Base-by-base conservation (phyloP, 2,888 invertebrate genomes). In the Ennomos erosarius region DNA sequence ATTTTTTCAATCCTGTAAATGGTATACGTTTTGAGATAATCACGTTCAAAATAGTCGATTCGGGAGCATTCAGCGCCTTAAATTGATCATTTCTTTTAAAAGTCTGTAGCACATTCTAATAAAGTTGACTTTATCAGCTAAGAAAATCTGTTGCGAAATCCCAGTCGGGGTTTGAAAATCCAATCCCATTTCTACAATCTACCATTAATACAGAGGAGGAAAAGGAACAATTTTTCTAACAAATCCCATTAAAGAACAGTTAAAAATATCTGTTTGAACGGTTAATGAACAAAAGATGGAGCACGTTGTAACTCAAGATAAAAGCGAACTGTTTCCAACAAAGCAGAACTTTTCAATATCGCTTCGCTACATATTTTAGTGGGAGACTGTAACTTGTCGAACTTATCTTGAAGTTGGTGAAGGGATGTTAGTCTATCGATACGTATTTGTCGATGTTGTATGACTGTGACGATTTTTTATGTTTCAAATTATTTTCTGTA, bases 331-430 rank as follows among this genome's bases (percentile, higher is more conserved):
- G 69, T 72, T 71, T 71, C 73, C 73, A 68, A 83, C 81, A 78
- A 75, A 80, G 79, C 71, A 73, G 79, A 88, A 89, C 86, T 88
- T 88, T 87, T 86, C 88, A 87, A 88, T 88, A 87, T 83, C 79
- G 87, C 86, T 85, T 82, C 88, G 87, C 88, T 88, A 88, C 88
- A 89, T 89, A 89, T 89, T 88, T 89, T 88, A 88, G 87, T 84
- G 78, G 75, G 71, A 82, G 82, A 82, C 81, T 82, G 84, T 82
- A 84, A 88, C 87, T 87, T 88, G 85, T 87, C 85, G 81, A 88
- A 89, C 83, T 87, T 85, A 81, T 79, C 84, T 84, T 67, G 69
- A 68, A 68, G 60, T 63, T 61, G 35, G n/a, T 33, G 37, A 73
- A 78, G 80, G 59, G 78, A 35, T 72, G 83, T 52, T 61, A 16